phyloP scores from a whole-genome alignment of 2,113 vertebrate species.

The Aptenodytes forsteri region DNA sequence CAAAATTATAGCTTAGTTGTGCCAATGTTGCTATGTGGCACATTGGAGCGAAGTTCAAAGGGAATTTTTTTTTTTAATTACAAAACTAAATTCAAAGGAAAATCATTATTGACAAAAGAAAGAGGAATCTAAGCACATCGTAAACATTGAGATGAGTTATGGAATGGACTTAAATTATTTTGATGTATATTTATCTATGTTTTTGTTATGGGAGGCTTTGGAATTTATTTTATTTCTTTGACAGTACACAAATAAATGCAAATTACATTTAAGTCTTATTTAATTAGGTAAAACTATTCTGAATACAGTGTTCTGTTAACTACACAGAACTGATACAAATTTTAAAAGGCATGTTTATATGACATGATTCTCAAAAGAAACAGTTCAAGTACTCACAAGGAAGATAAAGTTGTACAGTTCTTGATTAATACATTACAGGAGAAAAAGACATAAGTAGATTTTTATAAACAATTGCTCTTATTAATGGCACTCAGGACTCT shows the following conservation, averaged over 20 bases:
- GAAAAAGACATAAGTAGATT: not conserved
- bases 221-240: not conserved
- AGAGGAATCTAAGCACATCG: not conserved
- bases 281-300: not conserved
- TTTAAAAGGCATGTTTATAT: not conserved
- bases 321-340: not conserved
- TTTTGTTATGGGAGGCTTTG: not conserved
- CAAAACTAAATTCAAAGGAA: not conserved
- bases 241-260: not conserved
- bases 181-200: not conserved
- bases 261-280: not conserved
- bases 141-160: not conserved
- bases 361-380: not conserved
- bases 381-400: not conserved
- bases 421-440: not conserved
- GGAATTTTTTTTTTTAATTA: not conserved
- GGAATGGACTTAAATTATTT: not conserved
- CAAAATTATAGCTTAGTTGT: not conserved
- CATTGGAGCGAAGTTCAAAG: not conserved
- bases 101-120: not conserved
- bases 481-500: not conserved
- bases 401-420: not conserved
- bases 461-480: not conserved
- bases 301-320: not conserved
- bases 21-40: not conserved